Evolutionary conservation across 2,797 vertebrate genomes (phyloP).

Genomic region (Ctenopoma kingsleyae): DNA sequence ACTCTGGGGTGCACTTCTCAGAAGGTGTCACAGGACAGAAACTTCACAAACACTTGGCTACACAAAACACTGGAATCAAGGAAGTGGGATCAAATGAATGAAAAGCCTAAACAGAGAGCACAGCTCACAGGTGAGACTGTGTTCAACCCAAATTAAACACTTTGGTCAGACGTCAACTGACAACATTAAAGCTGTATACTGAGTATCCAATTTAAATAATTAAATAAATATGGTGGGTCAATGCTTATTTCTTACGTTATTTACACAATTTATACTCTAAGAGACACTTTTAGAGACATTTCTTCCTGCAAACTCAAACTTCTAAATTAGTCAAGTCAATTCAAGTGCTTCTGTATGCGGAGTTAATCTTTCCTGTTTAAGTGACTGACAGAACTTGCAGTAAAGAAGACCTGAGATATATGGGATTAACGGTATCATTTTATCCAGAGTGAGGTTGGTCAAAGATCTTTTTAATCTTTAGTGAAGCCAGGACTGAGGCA

Average conservation of each 20-base stretch:
- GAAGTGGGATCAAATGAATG: constrained; percentile 8
- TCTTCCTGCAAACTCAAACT: too few relatives aligned
- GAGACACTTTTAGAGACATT: too few relatives aligned
- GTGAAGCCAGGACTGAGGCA: constrained; percentile 49
- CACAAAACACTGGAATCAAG: constrained; percentile 18
- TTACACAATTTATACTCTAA: not conserved
- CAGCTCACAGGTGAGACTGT: constrained; percentile 21
- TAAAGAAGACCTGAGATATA: constrained; percentile 12
- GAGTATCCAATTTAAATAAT: constrained; percentile 29
- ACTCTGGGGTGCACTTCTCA: constrained; percentile 3
- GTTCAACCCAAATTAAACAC: constrained; percentile 25
- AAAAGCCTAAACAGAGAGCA: constrained; percentile 35
- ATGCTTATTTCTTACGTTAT: constrained; percentile 3
- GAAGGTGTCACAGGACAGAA: not conserved
- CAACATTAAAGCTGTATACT: constrained; percentile 23
- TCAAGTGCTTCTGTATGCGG: not conserved
- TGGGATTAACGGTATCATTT: constrained; percentile 65
- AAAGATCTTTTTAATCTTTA: constrained; percentile 68
- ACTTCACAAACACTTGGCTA: constrained; percentile 15
- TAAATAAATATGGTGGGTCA: not conserved
- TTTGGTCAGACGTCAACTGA: constrained; percentile 23
- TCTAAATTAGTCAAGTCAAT: too few relatives aligned
- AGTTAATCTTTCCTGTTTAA: constrained; percentile 32
- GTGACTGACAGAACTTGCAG: constrained; percentile 25
- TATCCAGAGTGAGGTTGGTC: constrained; percentile 48